Base-by-base conservation (phyloP, 2,797 vertebrate species). In the Cottoperca gobio region DNA sequence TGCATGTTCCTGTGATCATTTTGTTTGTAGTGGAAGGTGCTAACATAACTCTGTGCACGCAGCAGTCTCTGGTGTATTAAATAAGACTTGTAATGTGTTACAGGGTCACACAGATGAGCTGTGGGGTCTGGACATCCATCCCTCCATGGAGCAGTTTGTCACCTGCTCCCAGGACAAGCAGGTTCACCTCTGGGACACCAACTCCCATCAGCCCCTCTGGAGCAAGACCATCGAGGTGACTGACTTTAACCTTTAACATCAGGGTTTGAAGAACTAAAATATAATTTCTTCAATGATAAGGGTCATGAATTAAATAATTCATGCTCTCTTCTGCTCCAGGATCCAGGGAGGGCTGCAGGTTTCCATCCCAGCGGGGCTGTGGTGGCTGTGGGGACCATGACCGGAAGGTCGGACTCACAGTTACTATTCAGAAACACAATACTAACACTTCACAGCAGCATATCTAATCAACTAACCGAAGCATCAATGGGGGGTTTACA, bases 61-160 rank as follows among this genome's bases (percentile, higher is more conserved):
- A 1, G 24, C 7, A 5, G 19, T 16, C 24, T 50, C 5, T 0
- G 14, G 33, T 10, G 3, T 31, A 12, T 21, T 62, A 5, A 31
- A 9, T 28, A 7, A 35, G 14, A 14, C 11, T 0, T 60, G 48
- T 26, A 10, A 17, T 74, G 19, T 79, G 55, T 77, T 59, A 2
- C 89, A 98, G 97, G 97, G 97, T 60, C 97, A 98, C 82, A 95
- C 96, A 0, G 97, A 97, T 73, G 97, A 98, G 84, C 92, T 98
- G 62, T 98, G 97, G 97, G 97, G 97, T 33, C 92, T 98, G 84
- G 95, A 96, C 26, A 42, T 92, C 2, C 97, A 98, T 70, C 96
- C 97, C 12, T 88, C 89, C 83, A 92, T 89, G 91, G 94, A 96
- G n/a, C 96, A 95, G 88, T 98, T 98, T 78, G 94, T 96, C 74